A percentile compares a stretch with the other conserved stretches of the same genome.
Conservation (phyloP, 2,113 vertebrate genomes). For the Lophochroa leadbeateri region DNA sequence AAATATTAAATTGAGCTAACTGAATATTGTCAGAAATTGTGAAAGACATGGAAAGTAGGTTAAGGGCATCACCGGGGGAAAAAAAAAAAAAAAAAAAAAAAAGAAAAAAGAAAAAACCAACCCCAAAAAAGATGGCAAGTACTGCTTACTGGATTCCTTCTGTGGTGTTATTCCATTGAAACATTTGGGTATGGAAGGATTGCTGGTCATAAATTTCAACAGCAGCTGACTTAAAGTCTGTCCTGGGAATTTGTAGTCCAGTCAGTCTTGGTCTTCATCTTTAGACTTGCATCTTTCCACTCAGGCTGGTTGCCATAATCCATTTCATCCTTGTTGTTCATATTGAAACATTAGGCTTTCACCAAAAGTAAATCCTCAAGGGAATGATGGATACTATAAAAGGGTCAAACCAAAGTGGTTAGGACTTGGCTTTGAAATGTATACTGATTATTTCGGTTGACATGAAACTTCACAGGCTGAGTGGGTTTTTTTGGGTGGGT, state of each 20-base stretch:
- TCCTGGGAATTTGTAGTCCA: background rate
- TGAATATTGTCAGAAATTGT: background rate
- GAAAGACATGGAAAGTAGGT: background rate
- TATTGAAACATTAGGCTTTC: background rate
- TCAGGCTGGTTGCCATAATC: background rate
- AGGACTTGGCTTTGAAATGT: background rate
- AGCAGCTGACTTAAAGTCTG: background rate
- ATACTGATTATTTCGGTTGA: background rate
- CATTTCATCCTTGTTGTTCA: background rate
- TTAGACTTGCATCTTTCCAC: background rate
- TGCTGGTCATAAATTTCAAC: rapidly evolving
- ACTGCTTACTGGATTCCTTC: background rate
- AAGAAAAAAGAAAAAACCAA: background rate
- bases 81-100: background rate
- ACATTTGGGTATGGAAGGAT: background rate
- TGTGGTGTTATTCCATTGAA: background rate
- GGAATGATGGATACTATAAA: background rate
- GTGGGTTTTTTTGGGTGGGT: background rate
- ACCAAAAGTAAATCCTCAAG: background rate
- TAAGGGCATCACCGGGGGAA: background rate
- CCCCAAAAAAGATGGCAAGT: background rate
- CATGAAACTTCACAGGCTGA: background rate
- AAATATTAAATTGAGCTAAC: background rate
- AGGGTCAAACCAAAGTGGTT: background rate
- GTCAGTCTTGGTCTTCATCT: background rate